phyloP scores from a whole-genome alignment of 2,888 invertebrate genomes.

The Blastobasis lacticolella region DNA sequence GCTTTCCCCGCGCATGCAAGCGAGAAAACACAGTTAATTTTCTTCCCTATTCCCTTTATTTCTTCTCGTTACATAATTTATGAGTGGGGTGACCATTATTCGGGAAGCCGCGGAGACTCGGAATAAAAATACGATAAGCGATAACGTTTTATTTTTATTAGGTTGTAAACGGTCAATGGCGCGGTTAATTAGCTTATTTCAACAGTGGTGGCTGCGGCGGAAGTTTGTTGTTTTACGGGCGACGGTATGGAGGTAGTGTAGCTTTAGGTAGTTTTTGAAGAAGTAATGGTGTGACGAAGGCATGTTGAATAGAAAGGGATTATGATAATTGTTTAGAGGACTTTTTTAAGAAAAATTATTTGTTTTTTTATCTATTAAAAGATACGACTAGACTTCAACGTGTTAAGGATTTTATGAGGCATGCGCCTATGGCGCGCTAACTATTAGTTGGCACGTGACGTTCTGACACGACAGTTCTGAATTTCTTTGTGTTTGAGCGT shows the following conservation, averaged over 20 bases:
- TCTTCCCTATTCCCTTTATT: slow-evolving; percentile 20
- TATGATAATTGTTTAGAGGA: too few species aligned
- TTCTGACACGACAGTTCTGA: too few species aligned
- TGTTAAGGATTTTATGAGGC: neutral
- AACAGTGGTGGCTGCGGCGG: neutral
- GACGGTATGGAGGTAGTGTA: neutral
- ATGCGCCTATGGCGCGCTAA: too few species aligned
- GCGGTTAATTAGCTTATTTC: neutral
- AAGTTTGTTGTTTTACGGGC: neutral
- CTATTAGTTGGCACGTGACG: too few species aligned
- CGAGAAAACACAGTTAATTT: slow-evolving; percentile 40
- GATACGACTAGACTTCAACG: neutral
- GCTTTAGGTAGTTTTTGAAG: too few species aligned
- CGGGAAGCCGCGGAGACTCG: neutral
- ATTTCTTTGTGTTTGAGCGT: too few species aligned
- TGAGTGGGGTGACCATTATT: slow-evolving; percentile 5
- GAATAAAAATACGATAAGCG: neutral
- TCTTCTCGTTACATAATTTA: slow-evolving; percentile 12
- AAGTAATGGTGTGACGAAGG: neutral
- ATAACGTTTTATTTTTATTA: neutral
- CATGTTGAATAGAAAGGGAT: neutral
- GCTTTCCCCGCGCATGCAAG: slow-evolving; percentile 26
- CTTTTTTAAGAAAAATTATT: neutral
- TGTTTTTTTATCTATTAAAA: neutral
- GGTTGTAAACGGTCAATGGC: neutral